Percentiles rank a stretch among this genome's conserved stretches.
phyloP scores from a whole-genome alignment of 1,140 invertebrate species.

The Varroa destructor region DNA sequence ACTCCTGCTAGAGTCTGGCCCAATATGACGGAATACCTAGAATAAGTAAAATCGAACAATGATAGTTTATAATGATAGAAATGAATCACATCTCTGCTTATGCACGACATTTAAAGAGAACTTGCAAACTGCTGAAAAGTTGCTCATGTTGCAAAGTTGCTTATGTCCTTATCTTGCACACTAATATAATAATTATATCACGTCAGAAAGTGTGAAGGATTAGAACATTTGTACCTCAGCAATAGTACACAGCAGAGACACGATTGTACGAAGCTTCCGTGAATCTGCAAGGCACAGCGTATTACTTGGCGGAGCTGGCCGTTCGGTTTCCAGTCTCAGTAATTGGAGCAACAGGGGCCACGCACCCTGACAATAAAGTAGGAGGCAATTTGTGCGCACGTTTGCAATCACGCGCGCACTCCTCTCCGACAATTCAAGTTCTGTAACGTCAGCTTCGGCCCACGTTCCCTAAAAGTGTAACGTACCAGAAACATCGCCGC shows the following conservation, averaged over 20 bases:
- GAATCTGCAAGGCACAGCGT: constrained; percentile 9
- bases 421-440: constrained; percentile 26
- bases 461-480: constrained; percentile 32
- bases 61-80: too few species aligned
- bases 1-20: constrained; percentile 33
- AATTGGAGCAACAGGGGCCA: constrained; percentile 79
- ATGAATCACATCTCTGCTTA: too few species aligned
- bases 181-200: too few species aligned
- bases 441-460: constrained; percentile 27
- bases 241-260: constrained; percentile 8
- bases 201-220: not conserved
- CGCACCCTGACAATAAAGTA: constrained; percentile 72
- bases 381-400: constrained; percentile 64
- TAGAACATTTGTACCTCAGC: constrained; percentile 5
- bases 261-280: constrained; percentile 20
- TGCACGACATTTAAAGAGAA: too few species aligned
- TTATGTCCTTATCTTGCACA: too few species aligned
- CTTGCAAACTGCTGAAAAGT: too few species aligned
- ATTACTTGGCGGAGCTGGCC: constrained; percentile 37
- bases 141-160: too few species aligned
- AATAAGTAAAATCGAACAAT: not conserved
- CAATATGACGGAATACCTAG: constrained; percentile 34
- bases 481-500: constrained; percentile 35
- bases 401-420: constrained; percentile 1
- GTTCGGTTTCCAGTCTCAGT: constrained; percentile 85